Evolutionary conservation across 1,140 invertebrate genomes (phyloP).

Genomic region (Drosophila grimshawi): DNA sequence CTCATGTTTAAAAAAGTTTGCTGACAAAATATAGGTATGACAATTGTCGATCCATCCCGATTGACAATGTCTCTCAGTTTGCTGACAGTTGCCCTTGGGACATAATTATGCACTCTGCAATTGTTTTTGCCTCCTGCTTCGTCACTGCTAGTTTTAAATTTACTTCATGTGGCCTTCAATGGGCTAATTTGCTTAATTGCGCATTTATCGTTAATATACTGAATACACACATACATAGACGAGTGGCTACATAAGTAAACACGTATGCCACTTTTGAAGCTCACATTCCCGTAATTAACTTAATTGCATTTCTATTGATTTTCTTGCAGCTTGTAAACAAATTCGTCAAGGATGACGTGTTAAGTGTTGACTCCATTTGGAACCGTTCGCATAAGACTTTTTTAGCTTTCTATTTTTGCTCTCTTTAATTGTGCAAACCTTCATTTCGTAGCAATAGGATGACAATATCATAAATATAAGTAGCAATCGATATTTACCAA

Average conservation of each 20-base stretch:
- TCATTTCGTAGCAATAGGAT: too few relatives aligned
- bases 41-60: constrained; percentile 5
- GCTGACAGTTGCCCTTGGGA: constrained; percentile 15
- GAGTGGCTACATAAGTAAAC: constrained; percentile 23
- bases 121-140: constrained; percentile 26
- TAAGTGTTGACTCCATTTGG: constrained; percentile 8
- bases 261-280: constrained; percentile 50
- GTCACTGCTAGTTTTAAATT: constrained; percentile 26
- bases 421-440: too few relatives aligned
- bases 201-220: constrained; percentile 69
- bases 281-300: constrained; percentile 66
- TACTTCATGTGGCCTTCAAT: constrained; percentile 23
- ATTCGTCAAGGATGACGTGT: constrained; percentile 19
- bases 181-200: constrained; percentile 75
- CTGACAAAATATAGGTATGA: constrained; percentile 9
- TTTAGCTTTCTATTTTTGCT: not conserved
- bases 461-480: too few relatives aligned
- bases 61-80: not conserved
- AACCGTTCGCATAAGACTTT: not conserved
- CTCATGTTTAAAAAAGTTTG: not conserved
- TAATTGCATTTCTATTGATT: constrained; percentile 73
- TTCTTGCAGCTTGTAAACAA: constrained; percentile 1
- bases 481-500: too few relatives aligned
- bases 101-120: constrained; percentile 18
- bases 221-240: constrained; percentile 13